Percentiles rank a stretch among this genome's conserved stretches.
Evolutionary conservation across 2,888 invertebrate species (phyloP).

Genomic region (Idaea aversata): DNA sequence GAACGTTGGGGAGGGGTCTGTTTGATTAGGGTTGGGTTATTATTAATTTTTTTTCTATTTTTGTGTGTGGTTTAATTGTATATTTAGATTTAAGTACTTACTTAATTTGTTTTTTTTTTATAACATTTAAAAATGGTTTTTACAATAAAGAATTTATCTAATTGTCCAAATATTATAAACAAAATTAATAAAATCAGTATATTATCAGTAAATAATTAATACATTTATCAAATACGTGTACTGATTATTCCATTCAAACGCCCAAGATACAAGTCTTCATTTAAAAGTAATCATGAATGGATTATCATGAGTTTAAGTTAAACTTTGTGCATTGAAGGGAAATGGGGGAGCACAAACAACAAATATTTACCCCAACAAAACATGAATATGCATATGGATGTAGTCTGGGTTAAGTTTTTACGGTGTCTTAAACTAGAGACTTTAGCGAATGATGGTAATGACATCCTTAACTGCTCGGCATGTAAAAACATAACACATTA

Average conservation of each 20-base stretch:
- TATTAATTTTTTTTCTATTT: no score
- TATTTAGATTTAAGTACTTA: no score
- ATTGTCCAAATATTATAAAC: no score
- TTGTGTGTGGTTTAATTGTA: no score
- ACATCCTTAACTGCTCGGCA: background rate
- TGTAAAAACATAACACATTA: no score
- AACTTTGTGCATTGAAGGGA: constrained; percentile 18
- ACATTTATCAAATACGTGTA: background rate
- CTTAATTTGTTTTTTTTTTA: no score
- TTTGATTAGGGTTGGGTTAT: no score
- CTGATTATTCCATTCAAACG: constrained; percentile 6
- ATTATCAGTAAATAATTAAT: no score
- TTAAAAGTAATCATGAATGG: constrained; percentile 11
- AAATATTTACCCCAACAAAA: constrained; percentile 32
- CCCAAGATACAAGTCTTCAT: constrained; percentile 10
- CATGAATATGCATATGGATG: constrained; percentile 41
- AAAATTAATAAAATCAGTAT: no score
- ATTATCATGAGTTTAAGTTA: constrained; percentile 25
- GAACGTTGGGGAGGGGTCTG: no score
- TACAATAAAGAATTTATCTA: no score
- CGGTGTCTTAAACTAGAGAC: constrained; percentile 3
- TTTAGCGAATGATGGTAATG: background rate
- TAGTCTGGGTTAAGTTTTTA: constrained; percentile 19
- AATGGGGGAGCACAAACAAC: constrained; percentile 29
- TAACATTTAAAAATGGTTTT: no score